phyloP scores from a whole-genome alignment of 2,888 invertebrate genomes.

The Platerodrilus igneus region DNA sequence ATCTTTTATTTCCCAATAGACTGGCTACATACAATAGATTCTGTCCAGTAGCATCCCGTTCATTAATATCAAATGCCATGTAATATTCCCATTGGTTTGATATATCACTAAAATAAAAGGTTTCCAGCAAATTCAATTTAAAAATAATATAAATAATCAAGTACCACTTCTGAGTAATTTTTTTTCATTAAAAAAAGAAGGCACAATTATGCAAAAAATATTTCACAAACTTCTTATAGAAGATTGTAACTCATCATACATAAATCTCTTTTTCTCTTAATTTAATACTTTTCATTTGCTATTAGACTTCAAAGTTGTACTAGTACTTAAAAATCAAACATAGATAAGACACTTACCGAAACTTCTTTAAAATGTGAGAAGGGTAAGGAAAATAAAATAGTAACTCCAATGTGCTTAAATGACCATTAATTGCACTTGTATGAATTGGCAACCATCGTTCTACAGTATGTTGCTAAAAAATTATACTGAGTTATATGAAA shows the following conservation, averaged over 20 bases:
- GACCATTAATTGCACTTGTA: conserved; percentile 87
- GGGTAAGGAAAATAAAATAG: conserved; percentile 82
- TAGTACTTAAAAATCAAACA: too few relatives aligned
- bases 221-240: too few relatives aligned
- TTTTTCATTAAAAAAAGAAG: too few relatives aligned
- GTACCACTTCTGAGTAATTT: too few relatives aligned
- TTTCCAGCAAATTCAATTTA: background rate
- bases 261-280: too few relatives aligned
- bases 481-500: background rate
- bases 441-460: conserved; percentile 91
- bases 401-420: conserved; percentile 69
- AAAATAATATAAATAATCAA: background rate
- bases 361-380: conserved; percentile 58
- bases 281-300: too few relatives aligned
- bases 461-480: conserved; percentile 70
- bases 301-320: too few relatives aligned
- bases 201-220: too few relatives aligned
- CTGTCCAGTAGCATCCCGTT: conserved; percentile 83
- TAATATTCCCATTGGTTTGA: conserved; percentile 76
- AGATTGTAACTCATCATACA: too few relatives aligned
- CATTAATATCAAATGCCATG: conserved; percentile 90
- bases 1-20: conserved; percentile 72
- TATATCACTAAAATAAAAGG: conserved; percentile 55
- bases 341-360: conserved; percentile 51
- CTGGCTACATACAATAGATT: conserved; percentile 88